Evolutionary conservation across 2,113 vertebrate genomes (phyloP).

Genomic region (Calcarius ornatus): DNA sequence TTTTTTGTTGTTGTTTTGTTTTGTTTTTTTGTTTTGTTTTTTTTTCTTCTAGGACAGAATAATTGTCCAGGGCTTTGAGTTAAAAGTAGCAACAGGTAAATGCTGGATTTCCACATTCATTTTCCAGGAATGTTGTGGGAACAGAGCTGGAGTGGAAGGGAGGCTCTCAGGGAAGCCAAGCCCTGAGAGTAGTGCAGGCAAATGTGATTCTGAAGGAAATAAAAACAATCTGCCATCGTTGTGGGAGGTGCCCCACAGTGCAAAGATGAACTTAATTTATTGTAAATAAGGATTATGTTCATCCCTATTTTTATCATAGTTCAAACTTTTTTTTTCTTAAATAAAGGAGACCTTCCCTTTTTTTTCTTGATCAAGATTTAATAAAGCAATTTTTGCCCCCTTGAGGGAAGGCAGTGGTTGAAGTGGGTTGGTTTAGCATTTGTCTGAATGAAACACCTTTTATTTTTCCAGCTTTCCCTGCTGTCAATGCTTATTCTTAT

Average conservation of each 20-base stretch:
- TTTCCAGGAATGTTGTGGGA: neutral
- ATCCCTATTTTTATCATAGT: neutral
- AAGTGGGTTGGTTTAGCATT: neutral
- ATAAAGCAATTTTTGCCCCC: neutral
- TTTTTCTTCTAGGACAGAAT: neutral
- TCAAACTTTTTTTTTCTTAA: neutral
- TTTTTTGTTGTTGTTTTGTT: neutral
- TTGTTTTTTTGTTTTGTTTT: neutral
- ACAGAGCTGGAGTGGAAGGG: neutral
- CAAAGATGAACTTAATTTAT: neutral
- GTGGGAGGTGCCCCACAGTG: neutral
- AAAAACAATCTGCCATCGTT: neutral
- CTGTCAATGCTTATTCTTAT: neutral
- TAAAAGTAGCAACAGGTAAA: neutral
- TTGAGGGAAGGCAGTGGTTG: neutral
- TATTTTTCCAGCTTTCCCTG: neutral
- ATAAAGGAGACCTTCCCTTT: neutral
- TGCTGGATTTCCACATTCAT: neutral
- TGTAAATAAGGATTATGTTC: neutral
- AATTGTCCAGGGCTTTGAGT: fast-evolving
- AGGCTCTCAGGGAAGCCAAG: neutral
- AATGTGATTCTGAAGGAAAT: neutral
- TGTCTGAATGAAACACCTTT: neutral
- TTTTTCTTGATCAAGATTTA: neutral
- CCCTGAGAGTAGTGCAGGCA: neutral